Base-by-base conservation (phyloP, 2,797 vertebrate species). In the Choloepus didactylus region DNA sequence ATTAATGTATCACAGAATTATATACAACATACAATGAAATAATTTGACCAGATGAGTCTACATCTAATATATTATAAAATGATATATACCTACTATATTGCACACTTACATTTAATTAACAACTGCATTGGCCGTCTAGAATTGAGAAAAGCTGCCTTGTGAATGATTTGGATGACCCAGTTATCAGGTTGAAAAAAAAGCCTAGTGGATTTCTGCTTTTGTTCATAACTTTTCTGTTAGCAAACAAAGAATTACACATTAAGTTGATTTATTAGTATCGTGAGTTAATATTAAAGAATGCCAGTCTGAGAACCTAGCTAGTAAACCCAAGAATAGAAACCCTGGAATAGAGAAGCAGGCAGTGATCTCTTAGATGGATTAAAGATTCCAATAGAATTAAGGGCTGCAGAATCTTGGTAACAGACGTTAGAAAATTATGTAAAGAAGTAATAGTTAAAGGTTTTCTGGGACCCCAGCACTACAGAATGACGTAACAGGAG, bases 401-500 rank as follows among this genome's bases (percentile, higher is more conserved):
- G 12, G 59, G 14, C 93, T 77, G 27, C 9, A 54, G 82, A 66
- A 90, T 64, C 70, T 89, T 92, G 46, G 29, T 59, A 94, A 84
- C 2, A 67, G 19, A 77, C 5, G 35, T n/a, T 75, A 87, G 14
- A 77, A 62, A 84, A 80, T 84, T 41, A 35, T 9, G 15, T 72
- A 44, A 91, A 19, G 23, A 64, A 38, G 14, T 59, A 76, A 25
- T 38, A 46, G 25, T 12, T 80, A 38, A 69, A 69, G 1, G 2
- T 89, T 91, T 84, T 75, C 25, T n/a, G 35, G 31, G 10, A 92
- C 16, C 31, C 49, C 84, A 87, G 75, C 41, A 59, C 4, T 25
- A 80, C 29, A 4, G 92, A 76, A 25, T 92, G 25, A 84, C 10
- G 5, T 90, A n/a, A 66, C 15, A 84, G 35, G 29, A 79, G 19